Conservation (phyloP, 2,113 vertebrate genomes). For the Cochlearius cochlearius region DNA sequence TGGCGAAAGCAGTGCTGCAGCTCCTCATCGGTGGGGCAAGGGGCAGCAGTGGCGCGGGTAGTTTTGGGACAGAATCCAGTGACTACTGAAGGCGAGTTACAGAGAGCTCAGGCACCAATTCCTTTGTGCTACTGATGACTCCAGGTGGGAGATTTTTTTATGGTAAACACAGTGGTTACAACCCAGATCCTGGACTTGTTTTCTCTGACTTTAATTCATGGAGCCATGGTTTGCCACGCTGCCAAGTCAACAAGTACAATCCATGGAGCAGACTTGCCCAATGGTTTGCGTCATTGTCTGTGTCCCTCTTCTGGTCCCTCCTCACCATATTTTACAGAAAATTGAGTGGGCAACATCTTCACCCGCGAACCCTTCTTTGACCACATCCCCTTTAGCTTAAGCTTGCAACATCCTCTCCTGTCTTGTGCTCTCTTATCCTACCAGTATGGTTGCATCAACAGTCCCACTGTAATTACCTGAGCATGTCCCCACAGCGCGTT, state of each 20-base stretch:
- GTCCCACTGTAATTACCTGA: background rate
- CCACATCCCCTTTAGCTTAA: background rate
- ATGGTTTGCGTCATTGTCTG: background rate
- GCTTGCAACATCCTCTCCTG: background rate
- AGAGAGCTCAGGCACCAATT: background rate
- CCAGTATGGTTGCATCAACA: background rate
- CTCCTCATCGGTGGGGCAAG: background rate
- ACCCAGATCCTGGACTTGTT: background rate
- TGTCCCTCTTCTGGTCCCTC: background rate
- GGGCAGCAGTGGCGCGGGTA: accelerated
- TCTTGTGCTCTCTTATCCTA: background rate
- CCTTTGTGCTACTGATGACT: background rate
- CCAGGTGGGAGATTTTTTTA: background rate
- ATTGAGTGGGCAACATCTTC: background rate
- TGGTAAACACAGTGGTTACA: background rate
- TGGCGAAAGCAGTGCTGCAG: background rate
- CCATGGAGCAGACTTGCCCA: background rate
- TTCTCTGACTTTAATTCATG: background rate
- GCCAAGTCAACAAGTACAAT: accelerated
- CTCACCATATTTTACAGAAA: background rate
- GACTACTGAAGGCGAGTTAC: background rate
- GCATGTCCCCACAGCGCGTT: accelerated
- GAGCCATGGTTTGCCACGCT: background rate
- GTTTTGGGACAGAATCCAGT: background rate
- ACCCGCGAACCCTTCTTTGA: background rate